Percentiles rank a stretch among this genome's conserved stretches.
Conservation (phyloP, 2,888 invertebrate species). For the Teleogryllus oceanicus region DNA sequence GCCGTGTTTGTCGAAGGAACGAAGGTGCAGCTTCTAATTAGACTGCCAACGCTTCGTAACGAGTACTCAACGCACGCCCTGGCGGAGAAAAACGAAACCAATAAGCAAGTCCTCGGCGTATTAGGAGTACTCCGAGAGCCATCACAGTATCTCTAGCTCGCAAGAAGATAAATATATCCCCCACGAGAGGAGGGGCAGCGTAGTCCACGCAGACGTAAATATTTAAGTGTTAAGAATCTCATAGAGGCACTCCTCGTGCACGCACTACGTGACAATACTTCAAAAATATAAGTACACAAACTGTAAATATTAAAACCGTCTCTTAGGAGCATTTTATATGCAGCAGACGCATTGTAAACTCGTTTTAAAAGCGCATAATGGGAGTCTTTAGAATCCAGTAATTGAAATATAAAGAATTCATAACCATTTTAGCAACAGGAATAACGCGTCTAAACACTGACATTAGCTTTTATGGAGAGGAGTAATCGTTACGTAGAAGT, state of each 20-base stretch:
- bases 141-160: neutral
- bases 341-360: neutral
- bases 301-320: neutral
- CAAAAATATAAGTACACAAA: constrained; percentile 3
- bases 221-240: constrained; percentile 18
- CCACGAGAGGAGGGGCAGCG: neutral
- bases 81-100: constrained; percentile 5
- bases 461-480: neutral
- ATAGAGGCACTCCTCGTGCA: neutral
- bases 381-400: neutral
- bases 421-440: neutral
- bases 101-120: neutral
- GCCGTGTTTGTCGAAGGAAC: constrained; percentile 7
- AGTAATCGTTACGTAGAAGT: neutral
- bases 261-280: constrained; percentile 4
- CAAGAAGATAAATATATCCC: neutral
- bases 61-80: constrained; percentile 3
- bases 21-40: constrained; percentile 1
- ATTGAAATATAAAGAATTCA: constrained; percentile 2
- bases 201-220: neutral
- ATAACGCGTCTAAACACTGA: neutral
- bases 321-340: neutral
- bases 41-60: neutral
- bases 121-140: neutral
- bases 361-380: neutral